A percentile compares a stretch with the other conserved stretches of the same genome.
Evolutionary conservation across 2,113 vertebrate species (phyloP).

Genomic region (Salminus brasiliensis): DNA sequence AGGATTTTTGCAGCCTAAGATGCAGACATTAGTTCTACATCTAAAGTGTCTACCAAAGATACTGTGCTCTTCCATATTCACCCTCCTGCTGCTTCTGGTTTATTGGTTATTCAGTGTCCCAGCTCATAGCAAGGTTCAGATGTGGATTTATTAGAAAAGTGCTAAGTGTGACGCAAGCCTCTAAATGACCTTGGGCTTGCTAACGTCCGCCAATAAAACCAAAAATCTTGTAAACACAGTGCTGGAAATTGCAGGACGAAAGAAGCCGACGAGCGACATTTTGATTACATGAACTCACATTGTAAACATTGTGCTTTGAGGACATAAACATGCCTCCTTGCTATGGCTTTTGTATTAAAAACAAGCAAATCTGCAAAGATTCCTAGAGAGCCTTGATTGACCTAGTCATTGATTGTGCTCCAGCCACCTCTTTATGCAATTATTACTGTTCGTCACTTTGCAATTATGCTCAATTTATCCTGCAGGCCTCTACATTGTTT

Average conservation of each 20-base stretch:
- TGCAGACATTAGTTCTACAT: background rate
- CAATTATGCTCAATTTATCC: slow-evolving; percentile 52
- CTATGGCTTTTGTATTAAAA: background rate
- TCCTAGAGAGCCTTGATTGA: slow-evolving; percentile 40
- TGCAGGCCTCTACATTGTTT: slow-evolving; percentile 43
- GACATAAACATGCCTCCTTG: slow-evolving; percentile 12
- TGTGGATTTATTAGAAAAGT: background rate
- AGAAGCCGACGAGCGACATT: slow-evolving; percentile 3
- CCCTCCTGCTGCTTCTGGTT: background rate
- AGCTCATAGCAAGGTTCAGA: slow-evolving; percentile 1
- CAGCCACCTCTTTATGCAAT: slow-evolving; percentile 55
- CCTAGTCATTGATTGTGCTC: slow-evolving; percentile 55
- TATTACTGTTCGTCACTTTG: slow-evolving; percentile 48
- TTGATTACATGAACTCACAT: slow-evolving; percentile 21
- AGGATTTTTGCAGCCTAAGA: background rate
- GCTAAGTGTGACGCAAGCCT: background rate
- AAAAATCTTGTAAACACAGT: slow-evolving; percentile 30
- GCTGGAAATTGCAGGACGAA: background rate
- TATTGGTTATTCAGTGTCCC: background rate
- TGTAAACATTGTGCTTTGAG: slow-evolving; percentile 30
- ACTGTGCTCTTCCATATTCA: background rate
- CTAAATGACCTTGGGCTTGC: background rate
- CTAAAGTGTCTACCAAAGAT: background rate
- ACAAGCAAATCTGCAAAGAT: slow-evolving; percentile 36
- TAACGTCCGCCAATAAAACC: slow-evolving; percentile 21